These are phyloP conservation scores for Rhea pennata DNA, from an alignment of 2,113 vertebrate species.

Conservation along the genomic window DNA sequence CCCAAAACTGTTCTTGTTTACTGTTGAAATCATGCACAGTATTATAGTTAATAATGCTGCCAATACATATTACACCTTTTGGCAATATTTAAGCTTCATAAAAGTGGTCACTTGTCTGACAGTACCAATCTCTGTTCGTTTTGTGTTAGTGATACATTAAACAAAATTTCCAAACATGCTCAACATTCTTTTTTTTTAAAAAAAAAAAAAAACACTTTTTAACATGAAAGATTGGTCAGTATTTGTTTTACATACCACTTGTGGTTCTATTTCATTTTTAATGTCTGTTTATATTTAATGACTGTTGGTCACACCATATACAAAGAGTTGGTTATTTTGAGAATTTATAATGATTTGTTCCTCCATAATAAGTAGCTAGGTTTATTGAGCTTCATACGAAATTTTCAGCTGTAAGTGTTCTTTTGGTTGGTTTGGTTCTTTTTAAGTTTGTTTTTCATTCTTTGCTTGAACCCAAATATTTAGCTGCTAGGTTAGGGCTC, in stretches of 20 bases:
- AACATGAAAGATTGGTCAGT: conserved; percentile 66
- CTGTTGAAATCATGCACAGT: conserved; percentile 58
- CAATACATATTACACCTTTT: conserved; percentile 57
- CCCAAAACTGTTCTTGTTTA: conserved; percentile 43
- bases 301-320: conserved; percentile 67
- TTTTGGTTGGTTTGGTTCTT: conserved; percentile 77
- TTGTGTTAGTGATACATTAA: conserved; percentile 66
- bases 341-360: conserved; percentile 73
- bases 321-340: conserved; percentile 69
- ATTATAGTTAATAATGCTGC: conserved; percentile 39
- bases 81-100: conserved; percentile 74
- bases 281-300: conserved; percentile 75
- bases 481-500: conserved; percentile 98
- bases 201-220: neutral
- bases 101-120: conserved; percentile 72
- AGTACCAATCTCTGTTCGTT: conserved; percentile 59
- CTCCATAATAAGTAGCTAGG: conserved; percentile 56
- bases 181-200: neutral
- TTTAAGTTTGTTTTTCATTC: conserved; percentile 89
- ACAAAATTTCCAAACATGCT: conserved; percentile 54
- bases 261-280: conserved; percentile 70
- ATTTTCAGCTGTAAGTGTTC: conserved; percentile 66
- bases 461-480: conserved; percentile 98
- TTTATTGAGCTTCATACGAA: conserved; percentile 71
- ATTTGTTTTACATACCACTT: conserved; percentile 70